phyloP scores from a whole-genome alignment of 2,113 vertebrate species.

The Piaya cayana region DNA sequence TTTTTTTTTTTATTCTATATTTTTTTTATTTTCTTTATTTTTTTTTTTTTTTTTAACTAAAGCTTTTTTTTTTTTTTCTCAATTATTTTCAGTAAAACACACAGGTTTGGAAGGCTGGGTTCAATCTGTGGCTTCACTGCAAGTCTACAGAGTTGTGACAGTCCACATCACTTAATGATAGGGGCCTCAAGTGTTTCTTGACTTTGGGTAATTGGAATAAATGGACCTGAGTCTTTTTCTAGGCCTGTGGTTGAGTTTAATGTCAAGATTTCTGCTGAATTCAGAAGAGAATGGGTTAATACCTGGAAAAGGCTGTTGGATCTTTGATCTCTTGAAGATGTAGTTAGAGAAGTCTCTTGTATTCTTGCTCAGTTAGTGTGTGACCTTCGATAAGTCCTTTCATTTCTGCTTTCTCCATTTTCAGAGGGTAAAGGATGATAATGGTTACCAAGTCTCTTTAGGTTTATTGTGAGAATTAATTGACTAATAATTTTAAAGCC shows the following conservation, averaged over 20 bases:
- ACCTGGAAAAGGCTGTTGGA: not conserved
- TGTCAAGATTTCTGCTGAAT: not conserved
- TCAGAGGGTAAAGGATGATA: not conserved
- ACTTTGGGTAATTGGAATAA: not conserved
- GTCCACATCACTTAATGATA: not conserved
- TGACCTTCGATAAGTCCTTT: not conserved
- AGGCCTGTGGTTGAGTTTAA: not conserved
- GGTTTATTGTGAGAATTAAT: slow-evolving; percentile 18
- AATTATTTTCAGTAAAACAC: not conserved
- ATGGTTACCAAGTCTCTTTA: not conserved
- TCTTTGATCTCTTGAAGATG: not conserved
- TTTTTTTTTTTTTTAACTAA: not conserved
- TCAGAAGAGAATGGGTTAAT: not conserved
- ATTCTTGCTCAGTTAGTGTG: not conserved
- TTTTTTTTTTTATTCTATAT: too few species aligned
- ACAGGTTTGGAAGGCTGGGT: not conserved
- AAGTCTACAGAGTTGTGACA: not conserved
- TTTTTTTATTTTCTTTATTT: too few species aligned
- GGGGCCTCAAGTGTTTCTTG: not conserved
- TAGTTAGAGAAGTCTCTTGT: not conserved
- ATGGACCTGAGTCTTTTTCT: not conserved
- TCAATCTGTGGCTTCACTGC: not conserved
- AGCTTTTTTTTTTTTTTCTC: not conserved
- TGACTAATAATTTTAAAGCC: slow-evolving; percentile 31
- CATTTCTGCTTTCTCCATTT: not conserved